Evolutionary conservation across 2,797 vertebrate genomes (phyloP), one percentile per base, ranked within the genome.

Genomic region (Dryobates pubescens): DNA sequence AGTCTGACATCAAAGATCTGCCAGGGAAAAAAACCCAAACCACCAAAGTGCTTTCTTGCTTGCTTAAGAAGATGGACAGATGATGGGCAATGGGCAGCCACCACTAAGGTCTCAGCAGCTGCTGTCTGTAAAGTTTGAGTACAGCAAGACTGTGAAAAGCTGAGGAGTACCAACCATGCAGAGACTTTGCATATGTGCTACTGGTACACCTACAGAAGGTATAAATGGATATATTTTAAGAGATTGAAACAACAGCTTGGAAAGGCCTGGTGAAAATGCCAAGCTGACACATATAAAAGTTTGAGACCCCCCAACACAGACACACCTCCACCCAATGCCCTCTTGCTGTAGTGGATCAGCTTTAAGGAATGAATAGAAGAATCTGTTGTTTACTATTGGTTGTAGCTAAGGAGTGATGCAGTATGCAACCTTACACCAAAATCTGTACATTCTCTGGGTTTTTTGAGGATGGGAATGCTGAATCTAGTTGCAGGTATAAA

Each of bases 131-230:
- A 79, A 90, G 77, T 79, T 10, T 75, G 84, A 81, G 56, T 7
- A 29, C n/a, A 86, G 77, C 47, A 94, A 86, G 86, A 86, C 51
- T 63, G 19, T 43, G 86, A 65, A 81, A 86, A 93, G 83, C 17
- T 51, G 88, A 75, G 65, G 71, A 77, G 67, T 17, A 47, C 6
- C 57, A 65, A 43, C 27, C 6, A 2, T 6, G n/a, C 36, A 90
- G 76, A 89, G 36, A n/a, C 12, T 16, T 32, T 27, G 10, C 47
- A 81, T 43, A 78, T 8, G 27, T 51, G 27, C 10, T 34, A 14
- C 6, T 77, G 32, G n/a, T 49, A 22, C 7, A 81, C 14, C 81
- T 86, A 32, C 69, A 67, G 67, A 77, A 80, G 38, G 27, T 3
- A 62, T 73, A 87, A 67, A 65, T 1, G 3, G 36, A 64, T 38